A percentile compares a stretch with the other conserved stretches of the same genome.
phyloP scores from a whole-genome alignment of 2,797 vertebrate genomes.

The Onychomys torridus region DNA sequence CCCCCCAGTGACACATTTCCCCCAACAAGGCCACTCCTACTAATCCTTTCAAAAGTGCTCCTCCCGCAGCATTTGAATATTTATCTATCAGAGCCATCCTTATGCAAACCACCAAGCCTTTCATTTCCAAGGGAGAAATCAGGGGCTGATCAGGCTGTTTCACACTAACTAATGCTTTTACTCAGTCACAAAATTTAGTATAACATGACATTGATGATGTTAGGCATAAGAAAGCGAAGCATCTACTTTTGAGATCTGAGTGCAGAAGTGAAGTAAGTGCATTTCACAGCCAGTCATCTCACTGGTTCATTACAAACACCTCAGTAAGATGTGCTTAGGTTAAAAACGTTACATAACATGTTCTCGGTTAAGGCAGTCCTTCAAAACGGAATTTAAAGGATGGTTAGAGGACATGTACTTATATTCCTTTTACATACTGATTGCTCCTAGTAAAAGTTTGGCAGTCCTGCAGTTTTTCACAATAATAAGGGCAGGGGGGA shows the following conservation, averaged over 20 bases:
- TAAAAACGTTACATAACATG: background rate
- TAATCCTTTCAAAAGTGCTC: background rate
- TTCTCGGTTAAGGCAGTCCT: background rate
- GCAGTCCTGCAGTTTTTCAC: background rate
- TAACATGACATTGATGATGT: background rate
- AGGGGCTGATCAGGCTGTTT: background rate
- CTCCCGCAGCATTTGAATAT: background rate
- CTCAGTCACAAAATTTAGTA: conserved; percentile 51
- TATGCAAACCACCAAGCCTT: background rate
- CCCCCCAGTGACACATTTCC: background rate
- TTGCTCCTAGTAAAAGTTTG: background rate
- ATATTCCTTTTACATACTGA: background rate
- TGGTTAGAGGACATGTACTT: background rate
- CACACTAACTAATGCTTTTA: background rate
- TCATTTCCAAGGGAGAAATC: background rate
- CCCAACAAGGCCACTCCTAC: background rate
- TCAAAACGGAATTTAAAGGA: background rate
- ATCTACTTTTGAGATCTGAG: background rate
- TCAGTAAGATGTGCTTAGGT: background rate
- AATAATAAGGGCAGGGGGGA: background rate
- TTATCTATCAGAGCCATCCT: background rate
- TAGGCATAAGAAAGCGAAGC: background rate
- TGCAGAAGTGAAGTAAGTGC: background rate
- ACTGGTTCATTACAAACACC: background rate
- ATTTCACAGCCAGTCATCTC: background rate